Conservation (phyloP, 1,140 invertebrate genomes). For the Psilanteris sp. region DNA sequence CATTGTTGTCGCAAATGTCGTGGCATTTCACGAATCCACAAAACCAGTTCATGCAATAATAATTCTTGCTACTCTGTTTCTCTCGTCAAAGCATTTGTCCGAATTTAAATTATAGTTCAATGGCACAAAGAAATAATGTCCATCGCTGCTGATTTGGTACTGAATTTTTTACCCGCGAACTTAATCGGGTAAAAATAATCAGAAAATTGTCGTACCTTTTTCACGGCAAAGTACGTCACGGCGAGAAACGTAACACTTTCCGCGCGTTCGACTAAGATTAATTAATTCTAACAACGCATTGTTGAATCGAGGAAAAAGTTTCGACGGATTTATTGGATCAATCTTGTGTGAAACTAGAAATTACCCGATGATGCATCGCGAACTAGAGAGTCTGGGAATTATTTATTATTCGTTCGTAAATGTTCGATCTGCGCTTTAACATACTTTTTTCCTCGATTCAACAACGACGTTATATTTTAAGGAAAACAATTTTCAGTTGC, state of each 20-base stretch:
- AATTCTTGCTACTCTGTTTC: no score
- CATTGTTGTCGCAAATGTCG: no score
- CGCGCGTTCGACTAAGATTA: conserved; percentile 22
- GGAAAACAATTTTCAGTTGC: neutral
- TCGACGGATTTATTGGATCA: conserved; percentile 54
- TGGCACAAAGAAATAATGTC: no score
- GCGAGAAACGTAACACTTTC: conserved; percentile 45
- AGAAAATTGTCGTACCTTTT: conserved; percentile 15
- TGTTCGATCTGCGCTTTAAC: conserved; percentile 20
- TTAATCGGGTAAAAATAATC: no score
- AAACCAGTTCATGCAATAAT: no score
- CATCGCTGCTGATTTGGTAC: no score
- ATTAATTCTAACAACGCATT: conserved; percentile 46
- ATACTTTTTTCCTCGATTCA: conserved; percentile 20
- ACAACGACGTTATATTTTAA: neutral
- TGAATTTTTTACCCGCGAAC: no score
- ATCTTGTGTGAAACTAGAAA: conserved; percentile 59
- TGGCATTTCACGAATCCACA: no score
- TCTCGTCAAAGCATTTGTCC: no score
- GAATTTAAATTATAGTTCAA: no score
- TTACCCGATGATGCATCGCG: conserved; percentile 2
- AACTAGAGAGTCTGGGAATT: conserved; percentile 46
- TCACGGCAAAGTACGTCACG: neutral
- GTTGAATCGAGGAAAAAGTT: conserved; percentile 49
- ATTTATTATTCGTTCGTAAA: no score